Evolutionary conservation across 2,888 invertebrate species (phyloP).

Genomic region (Mythimna pallens): DNA sequence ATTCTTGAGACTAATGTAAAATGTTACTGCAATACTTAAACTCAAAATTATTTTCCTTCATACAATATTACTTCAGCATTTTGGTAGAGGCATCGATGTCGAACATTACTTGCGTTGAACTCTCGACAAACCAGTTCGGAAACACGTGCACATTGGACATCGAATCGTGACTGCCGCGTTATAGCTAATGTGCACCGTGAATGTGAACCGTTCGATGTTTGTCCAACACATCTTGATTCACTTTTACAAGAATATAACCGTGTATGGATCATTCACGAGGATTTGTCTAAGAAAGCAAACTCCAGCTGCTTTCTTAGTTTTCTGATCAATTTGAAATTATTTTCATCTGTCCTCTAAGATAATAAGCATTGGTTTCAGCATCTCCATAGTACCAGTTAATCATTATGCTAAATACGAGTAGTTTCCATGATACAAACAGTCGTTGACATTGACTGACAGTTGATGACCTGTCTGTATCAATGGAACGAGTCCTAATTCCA

Average conservation of each 20-base stretch:
- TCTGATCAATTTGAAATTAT: not conserved
- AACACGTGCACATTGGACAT: conserved; percentile 78
- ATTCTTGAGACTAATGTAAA: not conserved
- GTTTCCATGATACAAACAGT: conserved; percentile 3
- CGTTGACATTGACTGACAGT: conserved; percentile 31
- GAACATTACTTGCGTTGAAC: conserved; percentile 51
- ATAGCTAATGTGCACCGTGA: conserved; percentile 63
- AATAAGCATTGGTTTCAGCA: not conserved
- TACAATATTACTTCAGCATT: conserved; percentile 33
- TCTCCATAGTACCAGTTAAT: not conserved
- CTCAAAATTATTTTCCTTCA: no score
- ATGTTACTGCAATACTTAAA: no score
- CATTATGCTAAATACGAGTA: conserved; percentile 7
- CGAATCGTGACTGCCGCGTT: conserved; percentile 81
- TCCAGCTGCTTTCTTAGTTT: not conserved
- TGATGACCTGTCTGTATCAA: conserved; percentile 36
- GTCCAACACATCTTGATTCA: conserved; percentile 47
- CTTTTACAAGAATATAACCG: conserved; percentile 37
- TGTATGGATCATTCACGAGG: conserved; percentile 9
- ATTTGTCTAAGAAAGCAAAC: not conserved
- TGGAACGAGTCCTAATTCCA: conserved; percentile 51
- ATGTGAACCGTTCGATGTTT: conserved; percentile 52
- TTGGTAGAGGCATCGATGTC: conserved; percentile 36
- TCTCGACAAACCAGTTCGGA: conserved; percentile 71
- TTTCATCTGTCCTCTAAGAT: not conserved